Evolutionary conservation across 2,113 vertebrate genomes (phyloP).

Genomic region (Notechis scutatus): DNA sequence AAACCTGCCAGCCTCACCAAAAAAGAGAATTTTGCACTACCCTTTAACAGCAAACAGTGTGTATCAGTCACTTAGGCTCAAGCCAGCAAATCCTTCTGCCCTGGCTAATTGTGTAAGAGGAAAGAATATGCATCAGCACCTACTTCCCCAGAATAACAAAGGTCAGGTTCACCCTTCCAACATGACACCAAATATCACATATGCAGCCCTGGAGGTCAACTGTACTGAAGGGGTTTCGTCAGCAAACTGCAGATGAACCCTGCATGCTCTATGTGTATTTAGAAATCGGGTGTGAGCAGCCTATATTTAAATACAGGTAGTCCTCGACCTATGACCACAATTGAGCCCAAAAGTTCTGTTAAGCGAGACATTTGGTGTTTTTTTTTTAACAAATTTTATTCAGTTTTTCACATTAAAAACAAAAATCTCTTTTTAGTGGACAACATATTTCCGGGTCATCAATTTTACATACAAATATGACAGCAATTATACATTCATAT

Average conservation of each 20-base stretch:
- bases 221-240: neutral
- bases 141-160: neutral
- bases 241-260: neutral
- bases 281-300: neutral
- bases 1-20: no score
- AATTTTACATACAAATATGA: no score
- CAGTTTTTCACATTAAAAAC: no score
- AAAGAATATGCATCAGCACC: neutral
- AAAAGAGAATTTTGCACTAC: neutral
- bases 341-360: no score
- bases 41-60: slow-evolving; percentile 24
- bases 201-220: neutral
- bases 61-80: neutral
- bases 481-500: no score
- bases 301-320: neutral
- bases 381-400: no score
- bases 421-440: no score
- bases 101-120: neutral
- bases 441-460: no score
- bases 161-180: neutral
- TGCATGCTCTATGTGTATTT: neutral
- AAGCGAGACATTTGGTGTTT: no score
- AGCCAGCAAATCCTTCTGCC: slow-evolving; percentile 1
- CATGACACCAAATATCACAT: neutral
- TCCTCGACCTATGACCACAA: no score